Conservation (phyloP, 2,113 vertebrate genomes). For the Embiotoca jacksoni region DNA sequence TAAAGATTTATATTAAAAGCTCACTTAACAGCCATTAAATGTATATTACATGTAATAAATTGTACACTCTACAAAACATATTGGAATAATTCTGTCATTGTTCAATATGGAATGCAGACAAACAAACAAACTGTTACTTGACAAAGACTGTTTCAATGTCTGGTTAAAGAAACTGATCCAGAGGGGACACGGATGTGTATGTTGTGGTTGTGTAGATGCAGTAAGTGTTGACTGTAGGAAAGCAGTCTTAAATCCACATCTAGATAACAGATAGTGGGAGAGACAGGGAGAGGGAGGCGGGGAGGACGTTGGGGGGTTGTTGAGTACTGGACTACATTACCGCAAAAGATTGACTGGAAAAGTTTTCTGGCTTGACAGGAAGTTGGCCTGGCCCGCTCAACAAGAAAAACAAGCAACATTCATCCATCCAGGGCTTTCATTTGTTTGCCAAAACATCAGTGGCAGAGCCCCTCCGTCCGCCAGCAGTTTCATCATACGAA, state of each 20-base stretch:
- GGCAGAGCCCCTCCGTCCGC: slow-evolving; percentile 64
- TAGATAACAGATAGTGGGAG: slow-evolving; percentile 34
- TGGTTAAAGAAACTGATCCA: background rate
- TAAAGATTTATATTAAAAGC: background rate
- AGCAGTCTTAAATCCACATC: slow-evolving; percentile 23
- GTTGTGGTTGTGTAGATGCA: slow-evolving; percentile 17
- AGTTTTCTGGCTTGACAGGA: slow-evolving; percentile 76
- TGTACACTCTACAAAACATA: too few species aligned
- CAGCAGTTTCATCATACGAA: slow-evolving; percentile 81
- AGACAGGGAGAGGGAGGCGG: background rate
- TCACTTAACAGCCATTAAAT: background rate
- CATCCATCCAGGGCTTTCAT: slow-evolving; percentile 72
- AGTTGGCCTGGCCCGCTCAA: slow-evolving; percentile 72
- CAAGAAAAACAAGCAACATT: slow-evolving; percentile 81
- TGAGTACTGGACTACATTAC: slow-evolving; percentile 77
- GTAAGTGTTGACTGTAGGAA: slow-evolving; percentile 15
- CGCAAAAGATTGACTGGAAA: slow-evolving; percentile 81
- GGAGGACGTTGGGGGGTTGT: background rate
- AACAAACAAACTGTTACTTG: too few species aligned
- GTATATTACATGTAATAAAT: background rate
- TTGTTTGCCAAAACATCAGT: slow-evolving; percentile 79
- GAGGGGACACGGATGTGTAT: background rate
- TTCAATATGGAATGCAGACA: too few species aligned
- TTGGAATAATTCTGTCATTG: too few species aligned
- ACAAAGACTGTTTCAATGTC: background rate